phyloP scores from a whole-genome alignment of 1,140 invertebrate genomes.

The Caenorhabditis brenneri region DNA sequence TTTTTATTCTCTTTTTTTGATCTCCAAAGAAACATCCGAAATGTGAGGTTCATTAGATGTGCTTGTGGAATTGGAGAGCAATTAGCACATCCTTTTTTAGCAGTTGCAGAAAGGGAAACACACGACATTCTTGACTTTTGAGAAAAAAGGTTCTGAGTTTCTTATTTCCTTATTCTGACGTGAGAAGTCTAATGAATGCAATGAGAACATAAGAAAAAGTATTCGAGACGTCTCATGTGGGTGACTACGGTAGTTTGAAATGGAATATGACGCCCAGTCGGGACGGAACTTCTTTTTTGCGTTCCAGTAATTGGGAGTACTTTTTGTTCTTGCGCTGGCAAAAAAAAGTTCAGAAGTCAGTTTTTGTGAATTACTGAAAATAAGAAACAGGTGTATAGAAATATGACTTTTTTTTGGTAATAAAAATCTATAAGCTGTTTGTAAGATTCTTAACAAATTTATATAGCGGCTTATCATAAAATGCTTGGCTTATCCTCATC shows the following conservation, averaged over 20 bases:
- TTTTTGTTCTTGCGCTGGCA: too few species aligned
- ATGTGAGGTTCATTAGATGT: constrained; percentile 3
- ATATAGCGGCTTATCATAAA: too few species aligned
- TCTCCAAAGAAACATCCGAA: background rate
- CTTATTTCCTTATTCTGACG: background rate
- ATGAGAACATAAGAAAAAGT: background rate
- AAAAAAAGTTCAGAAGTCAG: too few species aligned
- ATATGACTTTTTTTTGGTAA: too few species aligned
- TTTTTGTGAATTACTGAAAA: too few species aligned
- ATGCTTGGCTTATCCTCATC: background rate
- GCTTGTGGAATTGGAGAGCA: background rate
- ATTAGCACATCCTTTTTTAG: constrained; percentile 1
- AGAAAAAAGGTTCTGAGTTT: background rate
- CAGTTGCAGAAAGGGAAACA: background rate
- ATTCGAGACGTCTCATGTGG: background rate
- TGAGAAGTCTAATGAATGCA: background rate
- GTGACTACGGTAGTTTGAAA: background rate
- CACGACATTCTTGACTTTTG: background rate
- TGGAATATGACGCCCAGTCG: background rate
- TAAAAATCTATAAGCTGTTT: too few species aligned
- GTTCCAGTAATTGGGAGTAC: too few species aligned
- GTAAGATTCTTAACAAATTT: too few species aligned
- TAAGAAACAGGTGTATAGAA: too few species aligned
- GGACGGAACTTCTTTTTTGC: too few species aligned
- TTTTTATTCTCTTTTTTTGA: background rate